Conservation (phyloP, 2,888 invertebrate species). For the Eilema griseolum region DNA sequence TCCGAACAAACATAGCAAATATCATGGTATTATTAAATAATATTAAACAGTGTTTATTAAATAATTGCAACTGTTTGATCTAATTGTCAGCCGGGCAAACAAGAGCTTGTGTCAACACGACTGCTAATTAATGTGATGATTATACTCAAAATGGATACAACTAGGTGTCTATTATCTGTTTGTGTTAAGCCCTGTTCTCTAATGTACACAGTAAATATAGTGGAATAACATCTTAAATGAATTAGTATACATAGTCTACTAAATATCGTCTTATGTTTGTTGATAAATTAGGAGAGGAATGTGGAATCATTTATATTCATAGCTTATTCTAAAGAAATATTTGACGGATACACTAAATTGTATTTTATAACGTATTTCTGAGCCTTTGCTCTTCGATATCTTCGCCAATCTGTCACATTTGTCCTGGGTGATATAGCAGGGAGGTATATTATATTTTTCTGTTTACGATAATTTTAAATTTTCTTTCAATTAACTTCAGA, state of each 20-base stretch:
- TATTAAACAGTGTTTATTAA: slow-evolving; percentile 66
- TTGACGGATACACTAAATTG: too few relatives aligned
- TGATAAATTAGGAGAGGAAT: background rate
- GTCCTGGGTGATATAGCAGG: too few relatives aligned
- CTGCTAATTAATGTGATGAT: slow-evolving; percentile 83
- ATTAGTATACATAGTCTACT: slow-evolving; percentile 27
- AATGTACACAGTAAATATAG: slow-evolving; percentile 55
- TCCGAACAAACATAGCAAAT: slow-evolving; percentile 26
- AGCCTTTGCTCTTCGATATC: too few relatives aligned
- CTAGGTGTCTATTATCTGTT: slow-evolving; percentile 76
- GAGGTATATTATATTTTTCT: too few relatives aligned
- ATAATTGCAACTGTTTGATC: slow-evolving; percentile 77
- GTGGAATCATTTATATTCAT: background rate
- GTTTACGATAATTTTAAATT: too few relatives aligned
- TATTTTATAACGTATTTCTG: too few relatives aligned
- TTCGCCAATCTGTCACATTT: too few relatives aligned
- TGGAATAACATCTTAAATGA: slow-evolving; percentile 48
- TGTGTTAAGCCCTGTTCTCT: slow-evolving; percentile 59
- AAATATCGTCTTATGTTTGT: background rate
- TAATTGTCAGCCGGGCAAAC: slow-evolving; percentile 79
- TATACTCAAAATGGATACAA: slow-evolving; percentile 78
- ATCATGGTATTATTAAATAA: slow-evolving; percentile 40
- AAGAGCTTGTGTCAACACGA: slow-evolving; percentile 76
- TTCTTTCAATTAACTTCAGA: too few relatives aligned
- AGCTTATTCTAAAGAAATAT: background rate